Evolutionary conservation across 2,888 invertebrate species (phyloP).

Genomic region (Muscina levida): DNA sequence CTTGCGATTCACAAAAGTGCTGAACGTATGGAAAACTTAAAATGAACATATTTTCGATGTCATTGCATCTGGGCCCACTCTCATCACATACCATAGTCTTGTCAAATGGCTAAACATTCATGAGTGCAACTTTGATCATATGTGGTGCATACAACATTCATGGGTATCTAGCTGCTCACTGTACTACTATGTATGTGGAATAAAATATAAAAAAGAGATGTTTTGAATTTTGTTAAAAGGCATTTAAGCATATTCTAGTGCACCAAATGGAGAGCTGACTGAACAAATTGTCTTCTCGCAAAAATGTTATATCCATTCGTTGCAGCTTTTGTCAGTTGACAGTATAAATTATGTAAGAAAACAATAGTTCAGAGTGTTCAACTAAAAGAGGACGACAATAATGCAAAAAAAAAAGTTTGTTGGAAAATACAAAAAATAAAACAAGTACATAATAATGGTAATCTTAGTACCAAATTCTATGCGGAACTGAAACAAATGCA

Average conservation of each 20-base stretch:
- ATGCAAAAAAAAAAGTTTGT: neutral
- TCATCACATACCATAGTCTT: neutral
- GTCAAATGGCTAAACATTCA: neutral
- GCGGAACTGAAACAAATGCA: neutral
- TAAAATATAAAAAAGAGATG: conserved; percentile 20
- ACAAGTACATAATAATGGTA: conserved; percentile 53
- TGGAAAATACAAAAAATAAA: conserved; percentile 27
- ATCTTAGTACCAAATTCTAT: conserved; percentile 30
- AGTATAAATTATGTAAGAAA: conserved; percentile 54
- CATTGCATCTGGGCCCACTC: conserved; percentile 20
- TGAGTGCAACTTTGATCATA: conserved; percentile 21
- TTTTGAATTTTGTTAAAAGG: conserved; percentile 37
- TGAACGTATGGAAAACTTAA: conserved; percentile 7
- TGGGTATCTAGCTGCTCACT: too few relatives aligned
- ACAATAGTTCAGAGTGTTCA: conserved; percentile 31
- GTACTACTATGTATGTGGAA: neutral
- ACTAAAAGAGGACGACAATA: neutral
- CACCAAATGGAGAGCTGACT: neutral
- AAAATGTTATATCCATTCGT: conserved; percentile 20
- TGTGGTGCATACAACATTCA: conserved; percentile 2
- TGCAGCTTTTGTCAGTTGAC: conserved; percentile 47
- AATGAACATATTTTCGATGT: conserved; percentile 35
- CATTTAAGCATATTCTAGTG: conserved; percentile 41
- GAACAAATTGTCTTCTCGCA: conserved; percentile 37
- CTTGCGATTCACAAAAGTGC: conserved; percentile 13